These are phyloP conservation scores for Cecropterus lyciades DNA, from an alignment of 1,140 invertebrate species.

Conservation along the genomic window DNA sequence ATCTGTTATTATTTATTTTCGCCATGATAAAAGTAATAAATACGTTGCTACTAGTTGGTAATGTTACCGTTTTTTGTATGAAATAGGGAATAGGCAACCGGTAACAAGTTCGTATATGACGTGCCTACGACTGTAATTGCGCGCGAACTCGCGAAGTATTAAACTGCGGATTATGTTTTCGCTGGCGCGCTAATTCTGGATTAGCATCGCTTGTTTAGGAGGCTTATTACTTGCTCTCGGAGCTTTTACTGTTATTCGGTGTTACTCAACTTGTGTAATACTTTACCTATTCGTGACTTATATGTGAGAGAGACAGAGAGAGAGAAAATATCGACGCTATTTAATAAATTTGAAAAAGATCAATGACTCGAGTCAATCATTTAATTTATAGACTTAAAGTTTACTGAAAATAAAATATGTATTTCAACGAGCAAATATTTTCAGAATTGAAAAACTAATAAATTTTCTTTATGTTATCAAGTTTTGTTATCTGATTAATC, in stretches of 20 bases:
- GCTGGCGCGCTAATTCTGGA: constrained; percentile 41
- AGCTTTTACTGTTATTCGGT: constrained; percentile 29
- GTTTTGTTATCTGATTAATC: not conserved
- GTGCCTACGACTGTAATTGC: constrained; percentile 16
- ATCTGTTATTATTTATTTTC: too few relatives aligned
- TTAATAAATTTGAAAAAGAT: too few relatives aligned
- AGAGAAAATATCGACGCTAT: too few relatives aligned
- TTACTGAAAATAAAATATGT: too few relatives aligned
- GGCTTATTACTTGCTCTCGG: constrained; percentile 42
- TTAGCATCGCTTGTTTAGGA: constrained; percentile 43
- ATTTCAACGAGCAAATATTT: too few relatives aligned
- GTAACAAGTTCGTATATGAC: constrained; percentile 3
- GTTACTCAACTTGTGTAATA: constrained; percentile 3
- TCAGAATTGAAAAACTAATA: too few relatives aligned
- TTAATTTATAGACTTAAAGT: too few relatives aligned
- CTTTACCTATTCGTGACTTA: not conserved
- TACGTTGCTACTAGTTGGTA: too few relatives aligned
- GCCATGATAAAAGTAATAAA: too few relatives aligned
- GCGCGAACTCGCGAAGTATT: constrained; percentile 38
- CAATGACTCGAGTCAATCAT: too few relatives aligned
- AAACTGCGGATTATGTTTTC: constrained; percentile 38
- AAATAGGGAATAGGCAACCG: not conserved
- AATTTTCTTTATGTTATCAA: too few relatives aligned
- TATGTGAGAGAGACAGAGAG: not conserved
- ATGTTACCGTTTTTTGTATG: not conserved